Percentiles rank a stretch among this genome's conserved stretches.
Evolutionary conservation across 2,797 vertebrate genomes (phyloP).

Genomic region (Typhlichthys eigenmanni): DNA sequence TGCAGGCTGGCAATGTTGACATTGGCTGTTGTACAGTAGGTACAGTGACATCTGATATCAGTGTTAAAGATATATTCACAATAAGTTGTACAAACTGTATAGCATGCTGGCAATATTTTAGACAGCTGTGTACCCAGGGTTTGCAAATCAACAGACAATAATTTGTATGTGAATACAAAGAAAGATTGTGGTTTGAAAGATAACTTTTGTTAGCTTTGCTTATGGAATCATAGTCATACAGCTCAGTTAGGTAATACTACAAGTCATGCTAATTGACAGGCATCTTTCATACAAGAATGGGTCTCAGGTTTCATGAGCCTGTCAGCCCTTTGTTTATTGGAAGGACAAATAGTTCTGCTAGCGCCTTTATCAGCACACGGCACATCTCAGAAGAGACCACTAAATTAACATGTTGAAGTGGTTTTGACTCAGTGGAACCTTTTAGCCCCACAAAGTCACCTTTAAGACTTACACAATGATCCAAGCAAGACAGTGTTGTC

Average conservation of each 20-base stretch:
- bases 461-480: constrained; percentile 54
- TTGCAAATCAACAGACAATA: too few species aligned
- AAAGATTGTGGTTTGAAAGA: too few species aligned
- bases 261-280: constrained; percentile 57
- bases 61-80: constrained; percentile 40
- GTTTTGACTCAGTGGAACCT: constrained; percentile 42
- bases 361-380: constrained; percentile 3
- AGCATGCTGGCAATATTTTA: background rate
- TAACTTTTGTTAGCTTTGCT: background rate
- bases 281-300: constrained; percentile 42
- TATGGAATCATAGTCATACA: constrained; percentile 15
- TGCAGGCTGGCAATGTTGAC: constrained; percentile 3
- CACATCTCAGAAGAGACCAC: constrained; percentile 4
- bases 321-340: constrained; percentile 27
- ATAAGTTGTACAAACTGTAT: constrained; percentile 30
- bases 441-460: constrained; percentile 57
- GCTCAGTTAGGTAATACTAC: constrained; percentile 22
- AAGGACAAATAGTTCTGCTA: constrained; percentile 7
- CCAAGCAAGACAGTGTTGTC: constrained; percentile 33
- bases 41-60: constrained; percentile 58
- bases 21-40: background rate
- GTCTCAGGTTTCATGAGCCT: constrained; percentile 60
- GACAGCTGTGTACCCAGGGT: too few species aligned
- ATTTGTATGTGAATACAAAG: too few species aligned
- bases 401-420: constrained; percentile 40